Evolutionary conservation across 2,797 vertebrate species (phyloP), one percentile per base, ranked within the genome.

Genomic region (Enteromius thamalakanensis): DNA sequence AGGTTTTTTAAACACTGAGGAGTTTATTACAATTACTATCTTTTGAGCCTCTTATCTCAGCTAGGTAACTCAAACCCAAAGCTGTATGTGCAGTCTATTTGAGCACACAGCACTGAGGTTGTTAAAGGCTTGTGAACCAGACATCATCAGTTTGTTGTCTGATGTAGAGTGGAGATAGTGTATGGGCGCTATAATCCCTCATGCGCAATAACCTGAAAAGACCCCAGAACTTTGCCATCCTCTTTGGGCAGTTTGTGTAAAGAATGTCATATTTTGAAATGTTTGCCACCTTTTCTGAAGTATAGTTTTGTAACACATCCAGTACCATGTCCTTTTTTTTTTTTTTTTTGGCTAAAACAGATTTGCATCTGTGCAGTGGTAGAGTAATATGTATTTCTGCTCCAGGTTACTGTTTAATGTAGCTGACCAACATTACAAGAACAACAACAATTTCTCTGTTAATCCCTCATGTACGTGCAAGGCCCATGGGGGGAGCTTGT

Each of bases 61-160:
- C 71, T 53, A 67, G 32, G 62, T 37, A 21, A 53, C 45, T 76
- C 60, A 55, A 64, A 81, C 79, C 15, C 47, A 79, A 4, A 70
- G 51, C 10, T 45, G 23, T 32, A 45, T 14, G 12, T 32, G 34
- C 3, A 19, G 49, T 29, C 3, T 45, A n/a, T 58, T 11, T 7
- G 34, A 70, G 70, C 51, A 40, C 15, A 81, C 55, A 65, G 17
- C 51, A 47, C 51, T 6, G 21, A 75, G 69, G 45, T 62, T 49
- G 32, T 81, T 34, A 21, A n/a, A 75, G 80, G 58, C 58, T 47
- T 80, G 72, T 62, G 62, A 68, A 55, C 17, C 26, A 64, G 21
- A 49, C 21, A 75, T 82, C 29, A 75, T 82, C 58, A 82, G 53
- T 72, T 55, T 72, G 80, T n/a, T 29, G 51, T 76, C 53, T 47